These are phyloP conservation scores for Columba livia DNA, from an alignment of 2,113 vertebrate genomes.

Conservation along the genomic window DNA sequence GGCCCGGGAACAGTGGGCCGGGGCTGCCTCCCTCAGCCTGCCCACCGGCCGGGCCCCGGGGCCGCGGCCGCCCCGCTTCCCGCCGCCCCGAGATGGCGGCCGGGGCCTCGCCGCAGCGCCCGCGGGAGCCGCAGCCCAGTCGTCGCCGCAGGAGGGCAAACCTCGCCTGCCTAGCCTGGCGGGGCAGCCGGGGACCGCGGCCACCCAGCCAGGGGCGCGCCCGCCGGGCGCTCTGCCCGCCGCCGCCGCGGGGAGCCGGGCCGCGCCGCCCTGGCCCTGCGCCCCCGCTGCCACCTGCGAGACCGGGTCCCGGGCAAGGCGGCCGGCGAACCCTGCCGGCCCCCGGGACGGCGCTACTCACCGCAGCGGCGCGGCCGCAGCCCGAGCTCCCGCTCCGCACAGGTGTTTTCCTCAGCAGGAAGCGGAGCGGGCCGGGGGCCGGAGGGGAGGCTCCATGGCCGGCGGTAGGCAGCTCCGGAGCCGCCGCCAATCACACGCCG, in stretches of 20 bases:
- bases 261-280: not conserved
- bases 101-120: too few relatives aligned
- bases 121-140: too few relatives aligned
- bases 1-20: not conserved
- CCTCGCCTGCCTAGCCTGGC: too few relatives aligned
- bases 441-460: conserved; percentile 11
- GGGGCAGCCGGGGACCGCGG: too few relatives aligned
- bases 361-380: not conserved
- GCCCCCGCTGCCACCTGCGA: not conserved
- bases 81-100: too few relatives aligned
- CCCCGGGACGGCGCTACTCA: not conserved
- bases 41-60: too few relatives aligned
- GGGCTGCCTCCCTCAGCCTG: not conserved
- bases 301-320: not conserved
- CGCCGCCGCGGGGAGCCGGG: too few relatives aligned
- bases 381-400: not conserved
- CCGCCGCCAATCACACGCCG: conserved; percentile 33
- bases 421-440: not conserved
- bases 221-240: too few relatives aligned
- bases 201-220: too few relatives aligned
- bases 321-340: not conserved
- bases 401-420: conserved; percentile 3
- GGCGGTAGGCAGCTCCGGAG: not conserved
- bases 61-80: too few relatives aligned
- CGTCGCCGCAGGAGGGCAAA: too few relatives aligned